Evolutionary conservation across 2,888 invertebrate genomes (phyloP).

Genomic region (Heliconius sara): DNA sequence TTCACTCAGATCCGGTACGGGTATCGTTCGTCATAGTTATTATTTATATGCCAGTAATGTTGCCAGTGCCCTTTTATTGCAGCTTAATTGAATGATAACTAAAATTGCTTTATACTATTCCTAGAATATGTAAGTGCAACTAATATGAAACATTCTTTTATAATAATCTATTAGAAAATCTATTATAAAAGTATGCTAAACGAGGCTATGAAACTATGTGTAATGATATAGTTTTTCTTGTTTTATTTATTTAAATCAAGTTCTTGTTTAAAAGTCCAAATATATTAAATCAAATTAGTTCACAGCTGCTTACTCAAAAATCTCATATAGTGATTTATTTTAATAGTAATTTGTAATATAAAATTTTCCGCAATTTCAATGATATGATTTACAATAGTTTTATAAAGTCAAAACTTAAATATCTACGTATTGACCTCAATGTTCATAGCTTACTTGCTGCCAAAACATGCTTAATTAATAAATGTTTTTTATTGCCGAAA

Average conservation of each 20-base stretch:
- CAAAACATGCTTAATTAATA: too few relatives aligned
- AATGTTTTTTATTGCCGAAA: too few relatives aligned
- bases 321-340: neutral
- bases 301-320: too few relatives aligned
- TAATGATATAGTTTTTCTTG: neutral
- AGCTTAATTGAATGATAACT: slow-evolving; percentile 33
- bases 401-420: too few relatives aligned
- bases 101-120: slow-evolving; percentile 19
- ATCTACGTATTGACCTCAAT: too few relatives aligned
- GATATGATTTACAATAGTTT: neutral
- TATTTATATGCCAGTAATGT: slow-evolving; percentile 34
- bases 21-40: slow-evolving; percentile 40
- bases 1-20: slow-evolving; percentile 47
- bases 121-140: slow-evolving; percentile 17
- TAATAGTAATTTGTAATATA: neutral
- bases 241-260: neutral
- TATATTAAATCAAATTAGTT: neutral
- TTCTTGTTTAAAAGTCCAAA: too few relatives aligned
- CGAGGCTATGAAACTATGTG: too few relatives aligned
- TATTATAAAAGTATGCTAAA: neutral
- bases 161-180: neutral
- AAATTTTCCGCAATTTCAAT: slow-evolving; percentile 1
- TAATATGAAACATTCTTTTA: slow-evolving; percentile 26
- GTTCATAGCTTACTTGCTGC: too few relatives aligned
- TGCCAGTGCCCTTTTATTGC: slow-evolving; percentile 38